Base-by-base conservation (phyloP, 2,797 vertebrate species). In the Okamejei kenojei region DNA sequence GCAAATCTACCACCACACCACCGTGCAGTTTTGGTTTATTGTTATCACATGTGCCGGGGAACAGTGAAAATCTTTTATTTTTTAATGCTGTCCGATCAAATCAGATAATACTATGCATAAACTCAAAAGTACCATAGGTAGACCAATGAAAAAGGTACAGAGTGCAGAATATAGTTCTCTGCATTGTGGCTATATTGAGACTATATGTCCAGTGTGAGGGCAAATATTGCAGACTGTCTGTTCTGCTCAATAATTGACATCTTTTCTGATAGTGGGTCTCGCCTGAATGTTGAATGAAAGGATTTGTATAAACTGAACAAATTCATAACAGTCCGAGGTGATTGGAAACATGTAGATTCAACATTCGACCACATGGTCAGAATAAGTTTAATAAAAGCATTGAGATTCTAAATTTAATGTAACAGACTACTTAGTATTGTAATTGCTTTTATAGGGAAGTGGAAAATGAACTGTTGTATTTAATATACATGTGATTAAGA, bases 311-410 rank as follows among this genome's bases (percentile, higher is more conserved):
- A 6, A 32, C 26, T 1, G 29, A 63, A 86, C 15, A 86, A 86
- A 86, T 86, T 86, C 9, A 32, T 32, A 63, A 86, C 6, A n/a
- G 65, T 63, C 82, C n/a, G 54, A 61, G 13, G 13, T 63, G 82
- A 86, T 61, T 63, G 82, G 26, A 61, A 63, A 63, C 82, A 63
- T 86, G 58, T 17, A 86, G 32, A 32, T 86, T n/a, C 58, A 86
- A 7, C 82, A 86, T 32, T 15, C 29, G 1, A n/a, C 54, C 58
- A 86, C 29, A 63, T n/a, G 58, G 82, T 63, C 58, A 19, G 82
- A 86, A 63, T 86, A 86, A 65, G 82, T 86, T 65, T 65, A 65
- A 86, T 86, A 65, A 86, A 86, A 86, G 82, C 82, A 86, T 58
- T n/a, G 29, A 65, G 17, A 10, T 23, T 81, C 80, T 82, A 38